Percentiles rank a stretch among this genome's conserved stretches.
Conservation (phyloP, 1,140 invertebrate species). For the Formica exsecta region DNA sequence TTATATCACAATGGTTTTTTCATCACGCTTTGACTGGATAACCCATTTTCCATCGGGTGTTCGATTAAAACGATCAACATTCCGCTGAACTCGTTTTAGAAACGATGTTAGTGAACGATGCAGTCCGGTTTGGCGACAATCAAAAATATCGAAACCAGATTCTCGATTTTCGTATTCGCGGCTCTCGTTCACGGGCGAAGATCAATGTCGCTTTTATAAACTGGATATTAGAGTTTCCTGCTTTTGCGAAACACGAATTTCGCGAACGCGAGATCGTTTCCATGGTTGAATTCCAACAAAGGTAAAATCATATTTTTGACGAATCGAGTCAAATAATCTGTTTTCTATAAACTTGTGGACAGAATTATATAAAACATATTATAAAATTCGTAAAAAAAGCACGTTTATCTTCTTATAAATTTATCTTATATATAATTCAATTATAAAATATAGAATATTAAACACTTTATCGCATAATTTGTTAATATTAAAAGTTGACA, state of each 20-base stretch:
- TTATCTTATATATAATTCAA: too few relatives aligned
- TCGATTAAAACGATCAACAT: neutral
- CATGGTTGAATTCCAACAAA: constrained; percentile 6
- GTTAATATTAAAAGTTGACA: too few relatives aligned
- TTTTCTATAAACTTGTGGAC: neutral
- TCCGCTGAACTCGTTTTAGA: neutral
- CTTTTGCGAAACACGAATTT: neutral
- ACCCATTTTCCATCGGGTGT: constrained; percentile 30
- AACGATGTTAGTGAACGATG: neutral
- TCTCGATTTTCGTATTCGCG: constrained; percentile 30
- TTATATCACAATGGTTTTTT: constrained; percentile 1
- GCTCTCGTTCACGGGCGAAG: constrained; percentile 3
- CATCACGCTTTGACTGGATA: neutral
- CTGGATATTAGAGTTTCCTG: constrained; percentile 22
- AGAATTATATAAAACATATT: too few relatives aligned
- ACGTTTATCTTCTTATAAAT: neutral
- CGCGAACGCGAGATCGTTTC: neutral
- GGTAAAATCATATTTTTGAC: neutral
- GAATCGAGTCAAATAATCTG: neutral
- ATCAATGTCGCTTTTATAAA: constrained; percentile 53
- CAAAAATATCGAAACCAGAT: constrained; percentile 26
- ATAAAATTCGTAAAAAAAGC: neutral
- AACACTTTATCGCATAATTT: too few relatives aligned
- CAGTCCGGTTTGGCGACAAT: constrained; percentile 35
- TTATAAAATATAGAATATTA: too few relatives aligned